phyloP scores from a whole-genome alignment of 2,797 vertebrate species.

The Sylvilagus floridanus region DNA sequence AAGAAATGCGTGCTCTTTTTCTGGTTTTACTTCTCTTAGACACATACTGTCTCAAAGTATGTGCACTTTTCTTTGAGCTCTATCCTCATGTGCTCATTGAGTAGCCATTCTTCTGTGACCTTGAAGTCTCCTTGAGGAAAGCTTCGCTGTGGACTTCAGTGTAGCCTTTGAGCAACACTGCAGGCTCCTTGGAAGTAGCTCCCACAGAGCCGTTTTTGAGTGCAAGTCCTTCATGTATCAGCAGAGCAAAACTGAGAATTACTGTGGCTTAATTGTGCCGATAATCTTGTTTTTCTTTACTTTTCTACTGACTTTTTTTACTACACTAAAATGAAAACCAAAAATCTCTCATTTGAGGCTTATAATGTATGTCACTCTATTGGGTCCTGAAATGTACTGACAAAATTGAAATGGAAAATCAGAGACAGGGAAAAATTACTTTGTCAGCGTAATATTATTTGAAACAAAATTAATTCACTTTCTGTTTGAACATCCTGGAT shows the following conservation, averaged over 20 bases:
- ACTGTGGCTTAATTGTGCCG: not conserved
- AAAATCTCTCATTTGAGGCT: not conserved
- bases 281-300: conserved; percentile 38
- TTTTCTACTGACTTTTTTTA: conserved; percentile 37
- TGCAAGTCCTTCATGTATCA: not conserved
- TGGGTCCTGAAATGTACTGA: not conserved
- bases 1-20: not conserved
- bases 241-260: conserved; percentile 21
- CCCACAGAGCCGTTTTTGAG: not conserved
- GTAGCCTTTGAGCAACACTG: not conserved
- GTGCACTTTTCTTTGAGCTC: conserved; percentile 15
- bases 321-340: conserved; percentile 13
- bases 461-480: not conserved
- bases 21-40: conserved; percentile 15
- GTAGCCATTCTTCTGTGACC: not conserved
- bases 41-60: not conserved
- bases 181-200: not conserved
- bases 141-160: not conserved
- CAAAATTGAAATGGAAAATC: not conserved
- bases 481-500: not conserved
- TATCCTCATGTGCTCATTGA: not conserved
- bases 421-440: not conserved
- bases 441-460: not conserved
- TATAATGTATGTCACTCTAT: not conserved
- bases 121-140: conserved; percentile 38